A percentile compares a stretch with the other conserved stretches of the same genome.
Conservation (phyloP, 2,797 vertebrate species). For the Parambassis ranga region DNA sequence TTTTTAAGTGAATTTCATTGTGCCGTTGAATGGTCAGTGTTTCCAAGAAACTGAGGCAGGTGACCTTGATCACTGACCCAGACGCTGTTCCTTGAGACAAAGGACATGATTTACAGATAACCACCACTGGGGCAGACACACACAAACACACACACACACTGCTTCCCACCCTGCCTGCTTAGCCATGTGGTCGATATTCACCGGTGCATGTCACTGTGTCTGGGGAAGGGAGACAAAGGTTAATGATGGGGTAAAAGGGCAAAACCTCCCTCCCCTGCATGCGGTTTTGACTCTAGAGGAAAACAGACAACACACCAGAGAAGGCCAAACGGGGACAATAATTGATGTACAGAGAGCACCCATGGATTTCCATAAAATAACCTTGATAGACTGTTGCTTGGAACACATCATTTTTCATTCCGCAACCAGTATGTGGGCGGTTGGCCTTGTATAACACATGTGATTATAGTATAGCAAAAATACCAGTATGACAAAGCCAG, state of each 20-base stretch:
- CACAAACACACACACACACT: slow-evolving; percentile 1
- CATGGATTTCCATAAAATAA: slow-evolving; percentile 3
- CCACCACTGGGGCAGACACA: neutral
- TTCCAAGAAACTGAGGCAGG: slow-evolving; percentile 17
- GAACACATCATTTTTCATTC: neutral
- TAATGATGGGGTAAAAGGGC: slow-evolving; percentile 69
- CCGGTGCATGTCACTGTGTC: slow-evolving; percentile 65
- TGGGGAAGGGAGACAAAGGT: slow-evolving; percentile 60
- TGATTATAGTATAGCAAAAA: too few species aligned
- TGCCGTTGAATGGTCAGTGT: slow-evolving; percentile 1
- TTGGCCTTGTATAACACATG: neutral
- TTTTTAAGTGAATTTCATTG: neutral
- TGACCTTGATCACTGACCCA: slow-evolving; percentile 58
- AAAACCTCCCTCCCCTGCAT: slow-evolving; percentile 12
- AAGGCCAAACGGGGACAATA: slow-evolving; percentile 1
- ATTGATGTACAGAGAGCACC: neutral
- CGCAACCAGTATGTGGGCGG: neutral
- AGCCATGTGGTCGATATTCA: slow-evolving; percentile 56
- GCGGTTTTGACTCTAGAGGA: slow-evolving; percentile 13
- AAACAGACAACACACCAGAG: slow-evolving; percentile 11
- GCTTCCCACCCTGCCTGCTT: slow-evolving; percentile 29
- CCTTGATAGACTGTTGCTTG: neutral
- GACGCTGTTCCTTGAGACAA: slow-evolving; percentile 40
- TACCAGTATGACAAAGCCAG: too few species aligned
- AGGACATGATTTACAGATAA: slow-evolving; percentile 54